Conservation (phyloP, 2,888 invertebrate genomes). For the Pimpla rufipes region DNA sequence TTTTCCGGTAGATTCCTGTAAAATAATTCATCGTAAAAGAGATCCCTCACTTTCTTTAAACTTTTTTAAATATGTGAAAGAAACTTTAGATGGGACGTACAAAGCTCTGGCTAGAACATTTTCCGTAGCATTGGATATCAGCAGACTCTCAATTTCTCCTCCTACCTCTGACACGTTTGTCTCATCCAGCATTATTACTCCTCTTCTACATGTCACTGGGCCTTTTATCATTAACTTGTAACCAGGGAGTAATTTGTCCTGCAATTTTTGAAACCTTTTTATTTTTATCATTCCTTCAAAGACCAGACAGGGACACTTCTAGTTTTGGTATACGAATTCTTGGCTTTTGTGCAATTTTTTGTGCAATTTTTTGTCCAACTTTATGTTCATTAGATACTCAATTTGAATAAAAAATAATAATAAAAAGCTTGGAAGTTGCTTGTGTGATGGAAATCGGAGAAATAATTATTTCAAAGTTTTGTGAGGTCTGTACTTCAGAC, state of each 20-base stretch:
- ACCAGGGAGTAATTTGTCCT: constrained; percentile 86
- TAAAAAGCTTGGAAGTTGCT: neutral
- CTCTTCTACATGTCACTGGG: constrained; percentile 90
- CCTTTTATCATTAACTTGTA: constrained; percentile 90
- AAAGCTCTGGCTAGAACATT: constrained; percentile 88
- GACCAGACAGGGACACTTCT: neutral
- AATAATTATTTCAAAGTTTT: neutral
- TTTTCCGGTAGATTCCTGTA: constrained; percentile 77
- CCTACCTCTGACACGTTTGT: constrained; percentile 88
- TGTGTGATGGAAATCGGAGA: neutral
- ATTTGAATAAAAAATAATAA: no score
- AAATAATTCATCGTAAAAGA: neutral
- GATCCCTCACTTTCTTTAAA: neutral
- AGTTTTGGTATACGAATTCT: neutral
- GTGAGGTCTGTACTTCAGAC: neutral
- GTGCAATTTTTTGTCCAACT: neutral
- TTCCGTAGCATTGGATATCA: constrained; percentile 87
- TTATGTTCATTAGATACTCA: no score
- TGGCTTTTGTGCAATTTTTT: neutral
- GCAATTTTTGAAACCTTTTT: constrained; percentile 23
- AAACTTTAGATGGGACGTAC: constrained; percentile 75
- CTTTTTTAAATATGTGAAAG: neutral
- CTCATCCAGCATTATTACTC: constrained; percentile 89
- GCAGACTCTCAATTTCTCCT: constrained; percentile 90
- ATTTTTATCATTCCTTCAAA: neutral